These are phyloP conservation scores for Pituophis catenifer DNA, from an alignment of 2,113 vertebrate genomes.

Conservation along the genomic window DNA sequence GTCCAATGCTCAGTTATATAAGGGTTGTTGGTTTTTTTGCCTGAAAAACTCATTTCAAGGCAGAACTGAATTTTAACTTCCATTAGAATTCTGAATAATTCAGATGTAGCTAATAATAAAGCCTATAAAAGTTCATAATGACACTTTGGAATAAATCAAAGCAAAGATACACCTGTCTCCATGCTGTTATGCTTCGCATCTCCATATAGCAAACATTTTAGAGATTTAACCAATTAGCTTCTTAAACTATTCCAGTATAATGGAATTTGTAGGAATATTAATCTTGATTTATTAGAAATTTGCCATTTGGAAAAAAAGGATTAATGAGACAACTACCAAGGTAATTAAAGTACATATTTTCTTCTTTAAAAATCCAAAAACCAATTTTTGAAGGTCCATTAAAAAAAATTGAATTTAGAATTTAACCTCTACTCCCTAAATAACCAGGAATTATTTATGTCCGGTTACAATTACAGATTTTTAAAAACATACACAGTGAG, in stretches of 20 bases:
- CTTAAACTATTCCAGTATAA: background rate
- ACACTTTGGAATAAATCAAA: background rate
- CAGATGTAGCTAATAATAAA: background rate
- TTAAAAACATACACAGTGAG: background rate
- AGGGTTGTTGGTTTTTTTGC: background rate
- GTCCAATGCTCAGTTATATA: background rate
- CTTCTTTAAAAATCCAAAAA: background rate
- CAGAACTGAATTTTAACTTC: background rate
- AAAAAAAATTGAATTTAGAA: background rate
- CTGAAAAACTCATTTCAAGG: background rate
- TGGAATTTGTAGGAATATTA: background rate
- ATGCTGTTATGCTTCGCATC: background rate
- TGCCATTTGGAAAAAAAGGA: background rate
- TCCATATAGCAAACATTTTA: background rate
- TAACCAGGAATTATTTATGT: background rate
- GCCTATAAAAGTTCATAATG: background rate
- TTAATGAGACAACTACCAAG: background rate
- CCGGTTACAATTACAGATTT: background rate
- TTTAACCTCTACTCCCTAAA: background rate
- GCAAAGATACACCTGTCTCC: background rate
- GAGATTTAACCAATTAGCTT: background rate
- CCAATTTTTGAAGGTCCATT: background rate
- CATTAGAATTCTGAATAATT: background rate
- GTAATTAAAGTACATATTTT: background rate
- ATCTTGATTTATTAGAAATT: background rate